Evolutionary conservation across 2,113 vertebrate species (phyloP).

Genomic region (Tor tambroides): DNA sequence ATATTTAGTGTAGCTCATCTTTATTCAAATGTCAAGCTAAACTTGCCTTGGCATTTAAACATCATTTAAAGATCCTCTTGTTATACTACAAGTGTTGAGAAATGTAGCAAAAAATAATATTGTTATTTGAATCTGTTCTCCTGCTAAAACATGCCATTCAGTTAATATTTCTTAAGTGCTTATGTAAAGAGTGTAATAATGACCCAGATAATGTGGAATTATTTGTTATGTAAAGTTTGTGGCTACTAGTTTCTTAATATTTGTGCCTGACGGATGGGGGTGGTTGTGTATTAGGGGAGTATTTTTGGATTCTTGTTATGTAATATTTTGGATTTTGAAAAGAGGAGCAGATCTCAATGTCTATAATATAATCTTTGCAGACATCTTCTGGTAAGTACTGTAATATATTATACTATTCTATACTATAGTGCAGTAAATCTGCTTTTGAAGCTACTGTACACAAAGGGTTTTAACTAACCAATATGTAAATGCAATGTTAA

Average conservation of each 20-base stretch:
- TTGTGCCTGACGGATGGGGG: not conserved
- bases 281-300: not conserved
- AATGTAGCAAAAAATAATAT: not conserved
- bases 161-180: conserved; percentile 5
- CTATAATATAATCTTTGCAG: not conserved
- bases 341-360: not conserved
- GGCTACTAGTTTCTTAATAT: conserved; percentile 8
- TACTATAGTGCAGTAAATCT: not conserved
- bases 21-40: not conserved
- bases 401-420: not conserved
- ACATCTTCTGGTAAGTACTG: not conserved
- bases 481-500: not conserved
- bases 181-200: conserved; percentile 26
- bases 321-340: conserved; percentile 5
- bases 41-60: not conserved
- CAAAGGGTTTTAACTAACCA: not conserved
- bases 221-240: not conserved
- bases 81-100: not conserved
- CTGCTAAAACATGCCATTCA: not conserved
- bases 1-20: not conserved
- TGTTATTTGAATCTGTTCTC: not conserved
- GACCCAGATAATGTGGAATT: not conserved
- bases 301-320: conserved; percentile 17
- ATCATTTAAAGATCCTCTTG: not conserved
- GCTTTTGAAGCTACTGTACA: not conserved